Evolutionary conservation across 2,888 invertebrate genomes (phyloP).

Genomic region (Phrixothrix hirtus): DNA sequence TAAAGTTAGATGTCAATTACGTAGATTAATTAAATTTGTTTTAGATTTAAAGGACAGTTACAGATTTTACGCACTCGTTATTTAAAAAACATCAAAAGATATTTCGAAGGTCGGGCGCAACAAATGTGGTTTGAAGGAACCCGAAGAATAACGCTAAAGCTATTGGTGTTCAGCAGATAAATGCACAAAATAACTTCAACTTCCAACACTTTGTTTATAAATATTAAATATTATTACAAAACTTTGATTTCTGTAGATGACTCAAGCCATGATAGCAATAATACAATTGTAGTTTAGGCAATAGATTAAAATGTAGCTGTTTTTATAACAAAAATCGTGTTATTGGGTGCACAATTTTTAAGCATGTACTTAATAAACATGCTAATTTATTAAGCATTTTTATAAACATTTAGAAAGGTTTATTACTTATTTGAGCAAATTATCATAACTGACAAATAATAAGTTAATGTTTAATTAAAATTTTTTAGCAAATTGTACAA

Average conservation of each 20-base stretch:
- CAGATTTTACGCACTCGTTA: too few relatives aligned
- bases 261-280: slow-evolving; percentile 54
- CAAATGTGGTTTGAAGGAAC: slow-evolving; percentile 28
- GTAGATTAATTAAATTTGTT: too few relatives aligned
- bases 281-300: slow-evolving; percentile 37
- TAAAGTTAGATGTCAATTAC: too few relatives aligned
- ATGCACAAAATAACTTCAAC: slow-evolving; percentile 51
- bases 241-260: slow-evolving; percentile 33
- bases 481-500: slow-evolving; percentile 14
- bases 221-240: slow-evolving; percentile 34
- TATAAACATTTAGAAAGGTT: slow-evolving; percentile 29
- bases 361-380: slow-evolving; percentile 26
- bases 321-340: slow-evolving; percentile 34
- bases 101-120: too few relatives aligned
- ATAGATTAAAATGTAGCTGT: slow-evolving; percentile 32
- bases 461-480: slow-evolving; percentile 14
- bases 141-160: slow-evolving; percentile 36
- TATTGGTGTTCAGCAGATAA: slow-evolving; percentile 49
- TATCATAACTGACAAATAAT: slow-evolving; percentile 27
- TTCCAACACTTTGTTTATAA: slow-evolving; percentile 44
- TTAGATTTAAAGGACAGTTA: too few relatives aligned
- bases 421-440: slow-evolving; percentile 25
- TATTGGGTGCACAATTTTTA: slow-evolving; percentile 32
- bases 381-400: slow-evolving; percentile 33
- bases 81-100: too few relatives aligned